phyloP scores from a whole-genome alignment of 2,888 invertebrate species.

The Globia sparganii region DNA sequence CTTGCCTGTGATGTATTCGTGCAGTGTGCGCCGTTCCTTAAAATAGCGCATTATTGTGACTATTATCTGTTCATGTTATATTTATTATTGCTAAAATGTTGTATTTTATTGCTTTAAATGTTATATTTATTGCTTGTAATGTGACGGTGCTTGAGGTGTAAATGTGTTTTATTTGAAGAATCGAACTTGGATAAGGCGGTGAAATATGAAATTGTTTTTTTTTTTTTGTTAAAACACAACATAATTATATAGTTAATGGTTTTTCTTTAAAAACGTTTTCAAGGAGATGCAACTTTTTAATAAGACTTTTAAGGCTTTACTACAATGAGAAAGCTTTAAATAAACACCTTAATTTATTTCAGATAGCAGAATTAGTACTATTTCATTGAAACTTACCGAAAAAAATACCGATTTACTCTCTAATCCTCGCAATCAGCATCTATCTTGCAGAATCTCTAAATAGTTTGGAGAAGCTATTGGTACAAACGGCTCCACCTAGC shows the following conservation, averaged over 20 bases:
- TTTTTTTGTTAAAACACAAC: background rate
- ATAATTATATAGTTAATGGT: background rate
- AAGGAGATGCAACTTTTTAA: background rate
- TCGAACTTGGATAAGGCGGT: background rate
- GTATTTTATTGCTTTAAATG: conserved; percentile 59
- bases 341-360: background rate
- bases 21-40: conserved; percentile 77
- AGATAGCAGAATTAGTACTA: background rate
- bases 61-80: conserved; percentile 81
- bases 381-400: conserved; percentile 5
- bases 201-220: background rate
- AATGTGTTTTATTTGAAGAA: conserved; percentile 20
- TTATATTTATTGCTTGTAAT: conserved; percentile 52
- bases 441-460: conserved; percentile 48
- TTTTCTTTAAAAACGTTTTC: background rate
- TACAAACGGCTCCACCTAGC: conserved; percentile 64
- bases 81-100: conserved; percentile 73
- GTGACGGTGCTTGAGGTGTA: conserved; percentile 34
- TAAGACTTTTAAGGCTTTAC: background rate
- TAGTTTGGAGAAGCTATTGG: conserved; percentile 70
- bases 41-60: conserved; percentile 81
- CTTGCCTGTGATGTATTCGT: conserved; percentile 72
- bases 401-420: background rate
- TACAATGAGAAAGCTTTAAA: background rate
- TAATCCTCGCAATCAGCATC: conserved; percentile 60